These are phyloP conservation scores for Holotrichia oblita DNA, from an alignment of 1,140 invertebrate species.

Conservation along the genomic window DNA sequence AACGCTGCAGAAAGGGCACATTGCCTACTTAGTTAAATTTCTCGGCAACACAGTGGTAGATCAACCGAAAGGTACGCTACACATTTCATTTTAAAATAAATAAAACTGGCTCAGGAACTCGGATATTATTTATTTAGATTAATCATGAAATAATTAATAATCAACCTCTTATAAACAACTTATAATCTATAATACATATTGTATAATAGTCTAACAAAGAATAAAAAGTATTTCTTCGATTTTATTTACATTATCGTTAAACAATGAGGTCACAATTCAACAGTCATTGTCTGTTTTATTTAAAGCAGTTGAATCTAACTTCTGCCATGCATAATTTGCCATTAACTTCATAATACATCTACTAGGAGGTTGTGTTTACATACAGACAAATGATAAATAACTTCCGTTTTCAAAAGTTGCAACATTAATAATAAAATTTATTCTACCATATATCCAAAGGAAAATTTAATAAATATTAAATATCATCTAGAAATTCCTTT, in stretches of 20 bases:
- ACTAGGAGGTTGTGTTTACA: background rate
- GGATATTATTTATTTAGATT: no score
- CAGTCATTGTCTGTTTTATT: background rate
- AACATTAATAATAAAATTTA: no score
- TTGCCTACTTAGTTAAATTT: constrained; percentile 98
- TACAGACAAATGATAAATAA: no score
- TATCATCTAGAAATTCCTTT: no score
- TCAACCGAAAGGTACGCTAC: constrained; percentile 83
- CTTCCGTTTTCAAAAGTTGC: no score
- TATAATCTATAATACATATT: no score
- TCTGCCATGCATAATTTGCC: background rate
- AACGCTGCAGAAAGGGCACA: constrained; percentile 91
- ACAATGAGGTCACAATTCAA: background rate
- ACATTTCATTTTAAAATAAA: background rate
- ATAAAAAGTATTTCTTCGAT: background rate
- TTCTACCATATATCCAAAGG: no score
- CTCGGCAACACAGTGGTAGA: constrained; percentile 92
- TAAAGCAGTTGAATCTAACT: background rate
- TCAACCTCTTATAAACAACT: no score
- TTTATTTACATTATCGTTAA: background rate
- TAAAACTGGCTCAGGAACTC: no score
- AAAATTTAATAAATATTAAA: no score
- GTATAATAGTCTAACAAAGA: no score
- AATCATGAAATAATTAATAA: no score
- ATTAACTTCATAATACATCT: background rate